A percentile compares a stretch with the other conserved stretches of the same genome.
Evolutionary conservation across 2,797 vertebrate species (phyloP).

Genomic region (Hypotaenidia okinawae): DNA sequence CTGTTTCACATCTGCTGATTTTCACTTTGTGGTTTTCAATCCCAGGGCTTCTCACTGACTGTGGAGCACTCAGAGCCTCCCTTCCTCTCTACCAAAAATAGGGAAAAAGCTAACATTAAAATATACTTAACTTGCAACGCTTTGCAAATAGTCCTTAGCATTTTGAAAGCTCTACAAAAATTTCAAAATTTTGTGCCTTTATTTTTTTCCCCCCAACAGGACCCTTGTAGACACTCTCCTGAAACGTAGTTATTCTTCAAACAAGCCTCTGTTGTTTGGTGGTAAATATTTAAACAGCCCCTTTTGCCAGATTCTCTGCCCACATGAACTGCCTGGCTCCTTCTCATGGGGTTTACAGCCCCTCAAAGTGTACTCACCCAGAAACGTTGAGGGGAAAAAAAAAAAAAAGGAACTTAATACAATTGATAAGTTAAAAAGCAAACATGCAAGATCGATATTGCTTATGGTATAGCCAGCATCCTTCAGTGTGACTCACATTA

Average conservation of each 20-base stretch:
- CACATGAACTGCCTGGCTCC: not conserved
- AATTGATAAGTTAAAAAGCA: not conserved
- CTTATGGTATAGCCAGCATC: not conserved
- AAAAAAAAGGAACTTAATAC: not conserved
- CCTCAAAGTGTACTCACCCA: not conserved
- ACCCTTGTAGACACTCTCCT: not conserved
- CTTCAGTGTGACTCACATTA: not conserved
- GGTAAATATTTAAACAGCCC: not conserved
- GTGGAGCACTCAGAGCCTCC: not conserved
- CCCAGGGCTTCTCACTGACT: not conserved
- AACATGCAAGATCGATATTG: not conserved
- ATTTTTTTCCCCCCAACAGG: not conserved
- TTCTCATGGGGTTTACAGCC: not conserved
- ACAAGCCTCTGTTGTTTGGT: not conserved
- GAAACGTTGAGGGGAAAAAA: not conserved
- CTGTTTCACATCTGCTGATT: conserved; percentile 23
- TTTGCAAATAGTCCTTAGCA: conserved; percentile 1
- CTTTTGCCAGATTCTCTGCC: not conserved
- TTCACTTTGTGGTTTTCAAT: conserved; percentile 25
- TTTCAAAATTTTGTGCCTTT: not conserved
- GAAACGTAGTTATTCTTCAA: not conserved
- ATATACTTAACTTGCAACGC: not conserved
- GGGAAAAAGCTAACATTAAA: conserved; percentile 8
- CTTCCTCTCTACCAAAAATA: not conserved
- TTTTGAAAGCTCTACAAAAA: not conserved